Conservation (phyloP, 1,140 invertebrate genomes). For the Euura saliciscinereae region DNA sequence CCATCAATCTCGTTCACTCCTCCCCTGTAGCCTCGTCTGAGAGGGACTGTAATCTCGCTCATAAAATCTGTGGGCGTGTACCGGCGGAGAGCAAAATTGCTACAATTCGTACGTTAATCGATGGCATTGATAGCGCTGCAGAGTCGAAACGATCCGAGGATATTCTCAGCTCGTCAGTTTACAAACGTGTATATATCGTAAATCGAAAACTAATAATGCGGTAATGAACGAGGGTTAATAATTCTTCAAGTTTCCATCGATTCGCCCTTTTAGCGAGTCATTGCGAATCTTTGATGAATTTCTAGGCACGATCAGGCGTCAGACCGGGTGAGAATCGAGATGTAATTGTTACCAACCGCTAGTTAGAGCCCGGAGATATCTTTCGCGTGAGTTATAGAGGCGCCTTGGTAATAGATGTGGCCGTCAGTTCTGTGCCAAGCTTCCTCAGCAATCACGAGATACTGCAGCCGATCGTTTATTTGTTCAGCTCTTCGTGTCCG, state of each 20-base stretch:
- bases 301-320: constrained; percentile 21
- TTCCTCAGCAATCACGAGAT: constrained; percentile 43
- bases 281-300: constrained; percentile 16
- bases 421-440: constrained; percentile 37
- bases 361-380: constrained; percentile 10
- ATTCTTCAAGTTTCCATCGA: too few relatives aligned
- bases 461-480: constrained; percentile 43
- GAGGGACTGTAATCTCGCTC: not conserved
- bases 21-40: not conserved
- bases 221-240: too few relatives aligned
- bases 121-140: not conserved
- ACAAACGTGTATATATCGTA: too few relatives aligned
- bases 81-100: not conserved
- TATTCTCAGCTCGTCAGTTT: too few relatives aligned
- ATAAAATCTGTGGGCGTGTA: not conserved
- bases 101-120: not conserved
- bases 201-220: too few relatives aligned
- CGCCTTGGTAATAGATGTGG: constrained; percentile 39
- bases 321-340: constrained; percentile 16
- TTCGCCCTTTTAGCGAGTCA: not conserved
- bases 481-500: constrained; percentile 14
- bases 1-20: not conserved
- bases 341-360: constrained; percentile 15
- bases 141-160: not conserved
- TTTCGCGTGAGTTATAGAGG: constrained; percentile 33